phyloP scores from a whole-genome alignment of 2,888 invertebrate genomes.

The Caenorhabditis drosophilae region DNA sequence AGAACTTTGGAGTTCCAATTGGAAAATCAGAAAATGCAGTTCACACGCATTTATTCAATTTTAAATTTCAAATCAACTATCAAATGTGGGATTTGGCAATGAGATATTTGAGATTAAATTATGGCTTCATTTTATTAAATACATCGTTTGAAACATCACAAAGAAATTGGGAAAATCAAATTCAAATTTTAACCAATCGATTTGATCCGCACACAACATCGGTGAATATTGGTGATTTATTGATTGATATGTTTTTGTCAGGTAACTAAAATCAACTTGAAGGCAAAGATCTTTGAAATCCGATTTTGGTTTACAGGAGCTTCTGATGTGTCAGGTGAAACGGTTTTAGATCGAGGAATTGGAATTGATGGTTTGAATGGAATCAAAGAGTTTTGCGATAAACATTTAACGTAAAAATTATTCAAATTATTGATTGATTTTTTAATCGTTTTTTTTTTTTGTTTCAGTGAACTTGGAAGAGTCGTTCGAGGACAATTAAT shows the following conservation, averaged over 20 bases:
- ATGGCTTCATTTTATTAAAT: conserved; percentile 11
- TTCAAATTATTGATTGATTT: neutral
- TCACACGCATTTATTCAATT: conserved; percentile 25
- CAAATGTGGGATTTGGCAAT: conserved; percentile 25
- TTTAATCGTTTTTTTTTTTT: neutral
- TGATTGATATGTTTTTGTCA: conserved; percentile 28
- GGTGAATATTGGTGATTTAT: conserved; percentile 28
- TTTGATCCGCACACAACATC: conserved; percentile 21
- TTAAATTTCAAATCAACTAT: conserved; percentile 14
- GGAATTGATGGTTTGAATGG: conserved; percentile 20
- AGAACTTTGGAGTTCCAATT: neutral
- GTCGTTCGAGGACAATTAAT: conserved; percentile 25
- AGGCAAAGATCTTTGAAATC: neutral
- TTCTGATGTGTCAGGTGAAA: conserved; percentile 25
- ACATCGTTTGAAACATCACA: conserved; percentile 17
- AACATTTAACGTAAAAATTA: conserved; percentile 22
- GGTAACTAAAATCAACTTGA: conserved; percentile 7
- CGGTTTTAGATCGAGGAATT: conserved; percentile 25
- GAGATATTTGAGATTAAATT: conserved; percentile 15
- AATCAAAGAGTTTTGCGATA: conserved; percentile 12
- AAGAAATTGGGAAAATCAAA: conserved; percentile 17
- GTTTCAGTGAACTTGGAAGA: conserved; percentile 23
- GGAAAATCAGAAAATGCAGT: conserved; percentile 2
- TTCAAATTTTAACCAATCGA: conserved; percentile 9
- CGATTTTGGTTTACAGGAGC: conserved; percentile 6